phyloP scores from a whole-genome alignment of 2,888 invertebrate species.

The Xestia ashworthii region DNA sequence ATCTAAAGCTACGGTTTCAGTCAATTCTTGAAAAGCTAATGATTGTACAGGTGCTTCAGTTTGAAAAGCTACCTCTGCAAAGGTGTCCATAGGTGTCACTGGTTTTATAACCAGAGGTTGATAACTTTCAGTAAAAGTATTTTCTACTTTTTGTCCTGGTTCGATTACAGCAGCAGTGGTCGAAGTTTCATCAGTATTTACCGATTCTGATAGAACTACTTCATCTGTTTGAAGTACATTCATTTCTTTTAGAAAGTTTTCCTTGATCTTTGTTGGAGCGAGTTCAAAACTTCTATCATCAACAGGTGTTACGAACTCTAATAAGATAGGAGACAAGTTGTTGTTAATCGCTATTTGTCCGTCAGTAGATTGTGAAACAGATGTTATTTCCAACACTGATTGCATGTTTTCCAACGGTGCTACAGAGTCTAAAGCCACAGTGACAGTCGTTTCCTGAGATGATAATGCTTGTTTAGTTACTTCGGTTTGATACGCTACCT shows the following conservation, averaged over 20 bases:
- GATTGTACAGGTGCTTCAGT: neutral
- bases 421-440: neutral
- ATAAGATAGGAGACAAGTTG: neutral
- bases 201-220: conserved; percentile 13
- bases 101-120: conserved; percentile 22
- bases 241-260: neutral
- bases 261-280: neutral
- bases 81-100: neutral
- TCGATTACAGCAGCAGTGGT: neutral
- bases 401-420: neutral
- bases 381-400: neutral
- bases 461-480: neutral
- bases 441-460: conserved; percentile 6
- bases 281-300: conserved; percentile 2
- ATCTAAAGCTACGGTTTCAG: neutral
- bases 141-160: neutral
- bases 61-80: neutral
- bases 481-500: neutral
- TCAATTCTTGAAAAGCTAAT: conserved; percentile 6
- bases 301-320: conserved; percentile 4
- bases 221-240: neutral
- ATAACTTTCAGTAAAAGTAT: neutral
- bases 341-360: neutral
- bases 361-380: neutral
- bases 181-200: neutral